Percentiles rank a stretch among this genome's conserved stretches.
Conservation (phyloP, 2,113 vertebrate species). For the Oceanites oceanicus region DNA sequence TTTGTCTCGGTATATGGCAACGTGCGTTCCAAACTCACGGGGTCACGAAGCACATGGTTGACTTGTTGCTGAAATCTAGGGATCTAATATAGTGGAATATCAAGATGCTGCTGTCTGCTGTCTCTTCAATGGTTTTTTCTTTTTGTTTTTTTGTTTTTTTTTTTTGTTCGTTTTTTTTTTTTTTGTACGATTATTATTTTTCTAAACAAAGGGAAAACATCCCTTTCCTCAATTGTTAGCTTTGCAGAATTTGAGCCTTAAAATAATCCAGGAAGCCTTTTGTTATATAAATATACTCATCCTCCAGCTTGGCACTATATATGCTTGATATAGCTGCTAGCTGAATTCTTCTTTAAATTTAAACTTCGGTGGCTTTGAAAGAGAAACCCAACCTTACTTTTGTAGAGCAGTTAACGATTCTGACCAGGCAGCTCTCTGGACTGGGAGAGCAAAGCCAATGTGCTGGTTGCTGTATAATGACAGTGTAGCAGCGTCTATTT, state of each 20-base stretch:
- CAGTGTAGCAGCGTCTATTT: background rate
- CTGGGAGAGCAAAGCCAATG: background rate
- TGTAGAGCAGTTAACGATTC: background rate
- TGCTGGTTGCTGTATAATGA: background rate
- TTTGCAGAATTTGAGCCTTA: background rate
- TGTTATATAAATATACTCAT: conserved; percentile 24
- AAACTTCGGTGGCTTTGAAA: background rate
- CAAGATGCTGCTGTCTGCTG: background rate
- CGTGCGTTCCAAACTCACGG: rapidly evolving
- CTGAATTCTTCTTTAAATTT: background rate
- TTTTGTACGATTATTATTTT: background rate
- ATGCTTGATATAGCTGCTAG: background rate
- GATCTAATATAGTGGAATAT: background rate
- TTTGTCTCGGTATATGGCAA: background rate
- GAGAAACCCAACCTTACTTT: background rate
- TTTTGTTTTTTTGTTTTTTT: no score
- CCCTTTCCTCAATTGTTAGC: background rate
- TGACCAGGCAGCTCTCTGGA: background rate
- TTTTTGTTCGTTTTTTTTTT: no score
- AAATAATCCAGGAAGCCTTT: conserved; percentile 32
- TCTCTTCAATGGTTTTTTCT: background rate
- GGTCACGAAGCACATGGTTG: background rate
- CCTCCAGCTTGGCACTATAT: background rate
- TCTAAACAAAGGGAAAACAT: background rate
- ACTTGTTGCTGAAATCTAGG: background rate